Conservation (phyloP, 2,113 vertebrate genomes). For the Ammodytes marinus region DNA sequence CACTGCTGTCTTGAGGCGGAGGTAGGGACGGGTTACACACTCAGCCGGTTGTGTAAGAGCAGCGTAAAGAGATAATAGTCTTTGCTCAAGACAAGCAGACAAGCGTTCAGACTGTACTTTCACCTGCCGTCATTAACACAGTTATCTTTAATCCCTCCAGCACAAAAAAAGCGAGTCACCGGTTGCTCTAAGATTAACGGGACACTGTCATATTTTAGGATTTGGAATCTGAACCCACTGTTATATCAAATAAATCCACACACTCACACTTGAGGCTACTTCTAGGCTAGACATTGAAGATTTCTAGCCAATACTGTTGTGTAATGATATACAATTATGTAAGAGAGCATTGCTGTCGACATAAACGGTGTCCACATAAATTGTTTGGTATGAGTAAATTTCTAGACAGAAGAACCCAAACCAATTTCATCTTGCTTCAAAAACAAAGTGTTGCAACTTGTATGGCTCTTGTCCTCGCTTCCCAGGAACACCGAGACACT, state of each 20-base stretch:
- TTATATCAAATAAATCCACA: constrained; percentile 1
- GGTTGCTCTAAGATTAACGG: constrained; percentile 18
- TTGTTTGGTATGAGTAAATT: constrained; percentile 24
- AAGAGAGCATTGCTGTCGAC: constrained; percentile 37
- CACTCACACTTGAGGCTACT: constrained; percentile 16
- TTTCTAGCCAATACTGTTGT: constrained; percentile 52
- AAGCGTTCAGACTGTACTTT: constrained; percentile 69
- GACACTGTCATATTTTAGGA: constrained; percentile 8
- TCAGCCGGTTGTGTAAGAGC: constrained; percentile 75
- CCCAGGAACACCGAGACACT: neutral
- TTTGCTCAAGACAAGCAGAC: constrained; percentile 68
- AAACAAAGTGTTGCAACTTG: constrained; percentile 23
- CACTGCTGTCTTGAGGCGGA: constrained; percentile 15
- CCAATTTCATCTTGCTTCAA: constrained; percentile 43
- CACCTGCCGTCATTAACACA: constrained; percentile 68
- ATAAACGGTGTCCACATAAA: constrained; percentile 46
- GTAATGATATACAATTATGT: constrained; percentile 63
- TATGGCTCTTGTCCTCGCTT: constrained; percentile 10
- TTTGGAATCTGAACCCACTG: neutral
- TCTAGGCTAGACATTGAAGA: constrained; percentile 27
- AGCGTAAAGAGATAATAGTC: constrained; percentile 71
- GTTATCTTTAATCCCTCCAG: constrained; percentile 49
- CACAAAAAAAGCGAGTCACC: constrained; percentile 19
- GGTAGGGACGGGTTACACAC: constrained; percentile 17
- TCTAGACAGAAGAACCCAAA: constrained; percentile 45